A percentile compares a stretch with the other conserved stretches of the same genome.
Conservation (phyloP, 1,140 invertebrate genomes). For the Psix sp. region DNA sequence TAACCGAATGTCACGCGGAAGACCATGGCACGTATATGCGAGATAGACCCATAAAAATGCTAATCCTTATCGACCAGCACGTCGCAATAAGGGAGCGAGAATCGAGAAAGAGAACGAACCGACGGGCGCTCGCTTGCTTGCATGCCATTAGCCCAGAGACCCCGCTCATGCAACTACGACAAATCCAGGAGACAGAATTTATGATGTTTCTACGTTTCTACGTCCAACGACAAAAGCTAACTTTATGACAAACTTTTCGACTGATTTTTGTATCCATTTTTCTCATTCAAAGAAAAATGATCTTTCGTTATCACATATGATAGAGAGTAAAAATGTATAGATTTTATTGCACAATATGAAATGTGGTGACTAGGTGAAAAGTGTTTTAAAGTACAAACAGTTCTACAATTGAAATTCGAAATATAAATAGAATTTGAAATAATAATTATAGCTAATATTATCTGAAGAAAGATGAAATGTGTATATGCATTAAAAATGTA, state of each 20-base stretch:
- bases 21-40: slow-evolving; percentile 58
- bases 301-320: slow-evolving; percentile 27
- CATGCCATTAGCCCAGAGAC: slow-evolving; percentile 78
- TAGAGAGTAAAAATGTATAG: slow-evolving; percentile 5
- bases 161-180: slow-evolving; percentile 63
- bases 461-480: too few relatives aligned
- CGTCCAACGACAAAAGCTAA: slow-evolving; percentile 50
- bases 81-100: slow-evolving; percentile 56
- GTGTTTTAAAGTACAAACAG: too few relatives aligned
- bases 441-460: too few relatives aligned
- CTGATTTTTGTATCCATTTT: slow-evolving; percentile 47
- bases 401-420: too few relatives aligned
- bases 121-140: slow-evolving; percentile 64
- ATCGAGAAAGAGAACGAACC: slow-evolving; percentile 51
- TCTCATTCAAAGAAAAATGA: slow-evolving; percentile 27
- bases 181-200: slow-evolving; percentile 59
- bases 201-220: slow-evolving; percentile 55
- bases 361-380: too few relatives aligned
- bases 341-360: neutral
- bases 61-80: slow-evolving; percentile 75
- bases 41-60: slow-evolving; percentile 78
- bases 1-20: slow-evolving; percentile 49
- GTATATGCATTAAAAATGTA: too few relatives aligned
- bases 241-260: slow-evolving; percentile 57
- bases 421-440: too few relatives aligned